Conservation (phyloP, 2,113 vertebrate genomes). For the Ascaphus truei region DNA sequence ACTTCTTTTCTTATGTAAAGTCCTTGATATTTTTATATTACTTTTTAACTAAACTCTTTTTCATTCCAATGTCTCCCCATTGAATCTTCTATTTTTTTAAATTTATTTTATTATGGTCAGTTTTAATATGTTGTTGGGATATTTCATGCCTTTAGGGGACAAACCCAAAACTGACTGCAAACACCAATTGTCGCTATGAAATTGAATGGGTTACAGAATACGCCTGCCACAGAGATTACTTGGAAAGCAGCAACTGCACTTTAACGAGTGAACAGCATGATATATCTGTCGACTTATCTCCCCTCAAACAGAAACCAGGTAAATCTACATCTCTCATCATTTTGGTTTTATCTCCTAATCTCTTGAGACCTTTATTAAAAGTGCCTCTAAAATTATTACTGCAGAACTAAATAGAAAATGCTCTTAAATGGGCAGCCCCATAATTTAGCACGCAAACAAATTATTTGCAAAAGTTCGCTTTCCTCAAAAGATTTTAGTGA, state of each 20-base stretch:
- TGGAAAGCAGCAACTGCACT: slow-evolving; percentile 76
- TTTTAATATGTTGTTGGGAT: not conserved
- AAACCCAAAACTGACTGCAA: slow-evolving; percentile 78
- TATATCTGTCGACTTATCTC: slow-evolving; percentile 77
- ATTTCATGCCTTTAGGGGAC: slow-evolving; percentile 62
- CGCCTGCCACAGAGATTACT: slow-evolving; percentile 89
- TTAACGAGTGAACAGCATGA: slow-evolving; percentile 80
- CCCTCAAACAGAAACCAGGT: slow-evolving; percentile 65
- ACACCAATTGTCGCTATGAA: slow-evolving; percentile 85
- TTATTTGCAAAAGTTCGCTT: too few relatives aligned
- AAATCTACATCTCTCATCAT: slow-evolving; percentile 21
- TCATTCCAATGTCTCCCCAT: not conserved
- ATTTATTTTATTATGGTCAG: not conserved
- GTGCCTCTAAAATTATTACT: not conserved
- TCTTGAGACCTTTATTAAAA: not conserved
- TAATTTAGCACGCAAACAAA: too few relatives aligned
- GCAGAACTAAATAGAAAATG: too few relatives aligned
- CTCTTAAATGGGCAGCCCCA: too few relatives aligned
- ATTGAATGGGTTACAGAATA: slow-evolving; percentile 92
- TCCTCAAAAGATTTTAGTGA: too few relatives aligned
- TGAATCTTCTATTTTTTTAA: not conserved
- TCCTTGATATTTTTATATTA: not conserved
- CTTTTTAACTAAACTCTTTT: not conserved
- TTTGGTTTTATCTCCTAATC: not conserved
- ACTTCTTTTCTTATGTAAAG: too few relatives aligned